phyloP scores from a whole-genome alignment of 2,888 invertebrate species.

The Agriotes lineatus region DNA sequence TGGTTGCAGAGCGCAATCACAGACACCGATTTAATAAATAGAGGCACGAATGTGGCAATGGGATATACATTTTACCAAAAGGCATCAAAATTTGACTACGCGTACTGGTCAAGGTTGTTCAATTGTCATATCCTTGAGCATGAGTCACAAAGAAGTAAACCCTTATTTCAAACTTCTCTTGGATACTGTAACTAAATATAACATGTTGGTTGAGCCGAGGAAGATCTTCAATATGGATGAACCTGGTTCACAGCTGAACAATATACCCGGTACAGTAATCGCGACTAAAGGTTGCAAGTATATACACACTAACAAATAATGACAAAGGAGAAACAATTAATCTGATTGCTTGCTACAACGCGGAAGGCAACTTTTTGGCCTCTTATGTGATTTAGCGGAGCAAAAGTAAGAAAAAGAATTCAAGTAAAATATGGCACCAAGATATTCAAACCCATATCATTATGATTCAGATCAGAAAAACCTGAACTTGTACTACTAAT shows the following conservation, averaged over 20 bases:
- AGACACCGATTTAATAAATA: too few relatives aligned
- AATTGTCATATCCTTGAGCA: too few relatives aligned
- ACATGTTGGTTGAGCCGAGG: not conserved
- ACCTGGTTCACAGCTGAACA: not conserved
- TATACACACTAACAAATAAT: not conserved
- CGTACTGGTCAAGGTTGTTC: too few relatives aligned
- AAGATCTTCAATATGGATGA: not conserved
- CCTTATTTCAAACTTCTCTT: too few relatives aligned
- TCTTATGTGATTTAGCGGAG: not conserved
- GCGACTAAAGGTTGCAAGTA: not conserved
- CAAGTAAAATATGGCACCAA: not conserved
- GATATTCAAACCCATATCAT: too few relatives aligned
- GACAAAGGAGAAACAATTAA: not conserved
- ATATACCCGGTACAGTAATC: not conserved
- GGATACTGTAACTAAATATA: not conserved
- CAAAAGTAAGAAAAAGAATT: not conserved
- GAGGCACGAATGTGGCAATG: too few relatives aligned
- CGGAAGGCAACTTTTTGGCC: not conserved
- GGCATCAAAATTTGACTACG: too few relatives aligned
- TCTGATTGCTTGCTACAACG: not conserved
- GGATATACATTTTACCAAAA: too few relatives aligned
- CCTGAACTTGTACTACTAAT: too few relatives aligned
- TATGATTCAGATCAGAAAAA: too few relatives aligned
- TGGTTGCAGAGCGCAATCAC: too few relatives aligned
- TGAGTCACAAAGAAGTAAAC: not conserved